phyloP scores from a whole-genome alignment of 2,797 vertebrate species.

The Phoeniculus purpureus region DNA sequence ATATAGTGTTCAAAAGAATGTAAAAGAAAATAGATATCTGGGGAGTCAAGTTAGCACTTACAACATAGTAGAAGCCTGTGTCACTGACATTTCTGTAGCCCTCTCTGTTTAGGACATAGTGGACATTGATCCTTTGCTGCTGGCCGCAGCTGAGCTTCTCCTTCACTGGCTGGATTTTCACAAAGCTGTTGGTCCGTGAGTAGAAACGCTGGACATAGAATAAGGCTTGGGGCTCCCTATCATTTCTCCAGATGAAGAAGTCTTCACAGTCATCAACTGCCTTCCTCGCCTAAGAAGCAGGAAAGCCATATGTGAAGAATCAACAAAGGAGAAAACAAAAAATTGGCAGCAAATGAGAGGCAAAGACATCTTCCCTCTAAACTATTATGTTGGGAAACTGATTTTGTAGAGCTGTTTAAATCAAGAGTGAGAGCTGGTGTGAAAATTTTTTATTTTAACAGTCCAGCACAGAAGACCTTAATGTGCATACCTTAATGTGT shows the following conservation, averaged over 20 bases:
- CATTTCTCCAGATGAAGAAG: constrained; percentile 14
- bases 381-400: not conserved
- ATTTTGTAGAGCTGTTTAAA: not conserved
- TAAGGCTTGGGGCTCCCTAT: constrained; percentile 36
- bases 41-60: constrained; percentile 43
- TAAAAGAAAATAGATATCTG: not conserved
- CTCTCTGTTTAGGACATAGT: constrained; percentile 79
- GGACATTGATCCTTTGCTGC: constrained; percentile 45
- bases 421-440: not conserved
- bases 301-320: not conserved
- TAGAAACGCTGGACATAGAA: constrained; percentile 74
- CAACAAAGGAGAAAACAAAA: not conserved
- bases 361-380: not conserved
- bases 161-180: constrained; percentile 75
- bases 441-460: not conserved
- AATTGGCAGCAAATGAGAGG: not conserved
- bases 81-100: constrained; percentile 67
- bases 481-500: not conserved
- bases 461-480: rapidly evolving
- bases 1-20: not conserved
- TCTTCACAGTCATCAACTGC: constrained; percentile 21
- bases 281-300: constrained; percentile 49
- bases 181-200: constrained; percentile 84
- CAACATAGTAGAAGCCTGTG: constrained; percentile 83
- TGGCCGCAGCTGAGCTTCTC: constrained; percentile 75